Base-by-base conservation (phyloP, 30 jellyfish, hydroid and myxozoan species). In the Turritopsis dohrnii region DNA sequence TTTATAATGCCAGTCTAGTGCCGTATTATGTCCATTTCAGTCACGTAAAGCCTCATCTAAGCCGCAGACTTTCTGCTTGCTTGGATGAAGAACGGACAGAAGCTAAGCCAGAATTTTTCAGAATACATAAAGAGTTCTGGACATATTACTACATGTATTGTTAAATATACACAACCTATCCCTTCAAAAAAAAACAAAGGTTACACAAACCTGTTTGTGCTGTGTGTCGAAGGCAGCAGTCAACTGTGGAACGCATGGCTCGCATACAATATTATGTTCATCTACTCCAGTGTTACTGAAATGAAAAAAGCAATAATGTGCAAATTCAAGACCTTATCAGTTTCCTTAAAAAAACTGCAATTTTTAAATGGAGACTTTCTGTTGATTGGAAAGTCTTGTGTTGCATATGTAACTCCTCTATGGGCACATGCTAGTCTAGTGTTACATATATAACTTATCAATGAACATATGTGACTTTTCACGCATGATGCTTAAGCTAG, bases 211-310 rank as follows among this genome's bases (percentile, higher is more conserved):
- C 95, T 88, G 91, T 83, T 94, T 94, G 29, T 53, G 84, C 17
- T 94, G 96, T 16, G 96, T 96, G 86, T 94, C 99, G 83, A 94
- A 94, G 5, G 97, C 99, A 8, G 97, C 99, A 89, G 76, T 73
- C 22, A 94, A 90, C 77, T 76, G 29, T 7, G 89, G 91, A 21
- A 88, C 86, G 75, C 99, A 94, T 31, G 99, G 99, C 79, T 94
- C 99, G 79, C 99, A 94, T 18, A 87, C 90, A 65, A 94, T 74
- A 79, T 94, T 96, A 52, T 88, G 79, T 21, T 79, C 92, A 19
- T 41, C 87, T 16, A 71, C 7, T 16, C 87, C 77, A 23, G 81
- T 80, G 7, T 65, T 80, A 53, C 87, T 80, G 65, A 80, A 80
- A 53, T 41, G 27, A n/a, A n/a, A n/a, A n/a, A n/a, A n/a, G n/a